Percentiles rank a stretch among this genome's conserved stretches.
phyloP scores from a whole-genome alignment of 2,797 vertebrate genomes.

The Danio albolineatus region DNA sequence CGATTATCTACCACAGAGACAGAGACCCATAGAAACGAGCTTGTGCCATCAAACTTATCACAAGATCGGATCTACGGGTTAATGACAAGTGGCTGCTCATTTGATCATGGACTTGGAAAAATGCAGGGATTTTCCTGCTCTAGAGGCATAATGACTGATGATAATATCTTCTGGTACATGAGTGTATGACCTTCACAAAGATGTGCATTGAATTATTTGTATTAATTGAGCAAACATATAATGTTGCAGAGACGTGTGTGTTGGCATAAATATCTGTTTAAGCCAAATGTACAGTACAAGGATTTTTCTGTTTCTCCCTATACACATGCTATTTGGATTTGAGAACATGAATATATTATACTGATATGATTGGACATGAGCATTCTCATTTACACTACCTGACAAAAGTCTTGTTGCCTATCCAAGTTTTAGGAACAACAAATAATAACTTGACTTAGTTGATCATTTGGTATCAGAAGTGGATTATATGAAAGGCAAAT shows the following conservation, averaged over 20 bases:
- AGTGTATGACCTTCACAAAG: background rate
- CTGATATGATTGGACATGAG: background rate
- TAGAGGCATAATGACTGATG: background rate
- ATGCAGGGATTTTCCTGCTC: background rate
- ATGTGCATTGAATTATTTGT: background rate
- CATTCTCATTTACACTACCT: background rate
- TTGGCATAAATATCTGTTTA: no score
- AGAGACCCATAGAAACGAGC: constrained; percentile 99
- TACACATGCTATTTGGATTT: background rate
- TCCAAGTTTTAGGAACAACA: no score
- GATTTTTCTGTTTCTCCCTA: background rate
- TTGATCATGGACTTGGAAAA: constrained; percentile 26
- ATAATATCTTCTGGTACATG: background rate
- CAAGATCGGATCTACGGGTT: constrained; percentile 99
- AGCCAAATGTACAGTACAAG: no score
- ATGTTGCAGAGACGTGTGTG: background rate
- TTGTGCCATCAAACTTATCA: constrained; percentile 93
- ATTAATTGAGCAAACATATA: constrained; percentile 8
- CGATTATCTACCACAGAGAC: constrained; percentile 86
- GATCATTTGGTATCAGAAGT: no score
- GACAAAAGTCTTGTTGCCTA: no score
- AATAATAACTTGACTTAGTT: no score
- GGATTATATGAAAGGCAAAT: no score
- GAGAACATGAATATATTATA: background rate
- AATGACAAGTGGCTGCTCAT: constrained; percentile 89